Evolutionary conservation across 1,140 invertebrate species (phyloP).

Genomic region (Paraescarpia echinospica): DNA sequence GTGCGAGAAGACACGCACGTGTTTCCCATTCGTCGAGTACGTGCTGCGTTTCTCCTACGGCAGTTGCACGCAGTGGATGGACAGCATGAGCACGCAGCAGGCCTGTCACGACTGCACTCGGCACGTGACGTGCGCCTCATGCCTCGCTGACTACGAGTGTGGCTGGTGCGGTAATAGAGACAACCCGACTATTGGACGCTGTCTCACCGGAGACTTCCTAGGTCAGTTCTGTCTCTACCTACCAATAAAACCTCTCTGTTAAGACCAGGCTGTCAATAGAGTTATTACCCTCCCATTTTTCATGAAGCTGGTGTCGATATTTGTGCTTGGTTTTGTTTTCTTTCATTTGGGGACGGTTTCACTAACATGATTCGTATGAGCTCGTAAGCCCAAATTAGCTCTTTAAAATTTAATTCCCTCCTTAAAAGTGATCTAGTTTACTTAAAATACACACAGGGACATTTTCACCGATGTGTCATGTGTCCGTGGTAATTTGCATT

Average conservation of each 20-base stretch:
- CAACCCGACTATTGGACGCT: constrained; percentile 80
- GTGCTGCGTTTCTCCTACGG: constrained; percentile 92
- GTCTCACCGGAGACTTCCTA: constrained; percentile 61
- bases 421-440: too few relatives aligned
- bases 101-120: constrained; percentile 78
- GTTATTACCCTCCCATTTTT: too few relatives aligned
- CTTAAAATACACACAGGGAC: too few relatives aligned
- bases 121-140: constrained; percentile 77
- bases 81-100: constrained; percentile 60
- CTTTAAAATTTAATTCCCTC: too few relatives aligned
- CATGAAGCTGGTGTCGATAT: too few relatives aligned
- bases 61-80: constrained; percentile 87
- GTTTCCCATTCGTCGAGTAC: constrained; percentile 92
- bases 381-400: too few relatives aligned
- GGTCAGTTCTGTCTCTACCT: constrained; percentile 41
- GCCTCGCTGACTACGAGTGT: constrained; percentile 80
- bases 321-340: too few relatives aligned
- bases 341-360: too few relatives aligned
- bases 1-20: constrained; percentile 87
- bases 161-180: constrained; percentile 90
- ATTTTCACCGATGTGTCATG: too few relatives aligned
- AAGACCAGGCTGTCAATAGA: neutral
- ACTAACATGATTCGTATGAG: too few relatives aligned
- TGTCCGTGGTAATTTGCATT: too few relatives aligned
- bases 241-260: too few relatives aligned